These are phyloP conservation scores for Empidonax traillii DNA, from an alignment of 2,113 vertebrate species.

Conservation along the genomic window DNA sequence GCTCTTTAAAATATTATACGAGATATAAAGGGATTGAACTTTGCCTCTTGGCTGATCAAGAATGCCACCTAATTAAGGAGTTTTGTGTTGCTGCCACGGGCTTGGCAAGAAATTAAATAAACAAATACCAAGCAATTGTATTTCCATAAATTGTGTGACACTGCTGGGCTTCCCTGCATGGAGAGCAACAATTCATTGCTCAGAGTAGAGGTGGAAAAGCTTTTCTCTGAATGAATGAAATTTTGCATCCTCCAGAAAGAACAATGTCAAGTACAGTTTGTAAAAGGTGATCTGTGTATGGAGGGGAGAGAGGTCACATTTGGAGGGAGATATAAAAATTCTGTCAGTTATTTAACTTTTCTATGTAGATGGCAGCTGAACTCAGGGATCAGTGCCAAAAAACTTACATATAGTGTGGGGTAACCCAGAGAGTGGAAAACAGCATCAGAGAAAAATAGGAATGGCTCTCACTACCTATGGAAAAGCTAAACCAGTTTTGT, in stretches of 20 bases:
- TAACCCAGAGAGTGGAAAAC: background rate
- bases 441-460: background rate
- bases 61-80: constrained; percentile 49
- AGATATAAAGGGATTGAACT: constrained; percentile 46
- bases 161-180: background rate
- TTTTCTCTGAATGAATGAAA: background rate
- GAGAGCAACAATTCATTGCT: background rate
- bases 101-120: constrained; percentile 37
- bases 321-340: background rate
- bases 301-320: background rate
- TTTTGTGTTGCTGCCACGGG: constrained; percentile 21
- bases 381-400: background rate
- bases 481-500: background rate
- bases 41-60: constrained; percentile 48
- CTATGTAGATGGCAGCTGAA: background rate
- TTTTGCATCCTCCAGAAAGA: background rate
- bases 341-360: background rate
- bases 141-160: constrained; percentile 8
- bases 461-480: background rate
- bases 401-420: background rate
- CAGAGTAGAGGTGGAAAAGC: background rate
- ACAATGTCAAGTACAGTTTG: background rate
- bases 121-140: constrained; percentile 8
- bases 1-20: constrained; percentile 20
- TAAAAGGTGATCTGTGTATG: background rate